Evolutionary conservation across 1,140 invertebrate genomes (phyloP), one percentile per base, ranked within the genome.

Genomic region (Papilio polyxenes): DNA sequence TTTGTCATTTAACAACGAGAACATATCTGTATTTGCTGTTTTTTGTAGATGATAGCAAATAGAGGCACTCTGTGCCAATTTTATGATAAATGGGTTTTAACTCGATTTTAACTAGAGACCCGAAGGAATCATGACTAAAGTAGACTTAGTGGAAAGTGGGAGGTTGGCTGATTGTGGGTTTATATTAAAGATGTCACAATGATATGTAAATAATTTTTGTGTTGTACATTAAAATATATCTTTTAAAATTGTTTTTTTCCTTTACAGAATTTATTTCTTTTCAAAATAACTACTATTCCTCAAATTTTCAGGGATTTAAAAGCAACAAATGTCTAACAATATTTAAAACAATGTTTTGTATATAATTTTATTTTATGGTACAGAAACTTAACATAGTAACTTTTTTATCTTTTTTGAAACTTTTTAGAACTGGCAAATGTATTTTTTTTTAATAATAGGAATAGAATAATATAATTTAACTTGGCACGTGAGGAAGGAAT

Each of bases 151-250:
- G 31, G 11, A 80, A 49, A 69, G 49, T 17, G 62, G 37, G 23
- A 20, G 48, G 78, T 69, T 49, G 11, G 59, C 40, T 69, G 77
- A 65, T 59, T 56, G 77, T 80, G 20, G 75, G 20, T 13, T 51
- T 53, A 23, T 56, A 74, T 56, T 62, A 62, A 44, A 80, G 9
- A 31, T 44, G 59, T 80, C 78, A 80, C 78, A 80, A 83, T 82
- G 40, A 79, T 87, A 86, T 93, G 92, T 93, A 93, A 93, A 93
- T 93, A 93, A 91, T 90, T 84, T 90, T 91, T 89, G 87, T 92
- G 89, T 93, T 93, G 88, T 90, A 89, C 90, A 91, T 87, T 92
- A 93, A 91, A 93, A 80, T 77, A 82, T 84, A 81, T 82, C 81
- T 82, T 82, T 81, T 75, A 59, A 75, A 53, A n/a, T 76, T 80